Base-by-base conservation (phyloP, 2,113 vertebrate species). In the Xerus inauris region DNA sequence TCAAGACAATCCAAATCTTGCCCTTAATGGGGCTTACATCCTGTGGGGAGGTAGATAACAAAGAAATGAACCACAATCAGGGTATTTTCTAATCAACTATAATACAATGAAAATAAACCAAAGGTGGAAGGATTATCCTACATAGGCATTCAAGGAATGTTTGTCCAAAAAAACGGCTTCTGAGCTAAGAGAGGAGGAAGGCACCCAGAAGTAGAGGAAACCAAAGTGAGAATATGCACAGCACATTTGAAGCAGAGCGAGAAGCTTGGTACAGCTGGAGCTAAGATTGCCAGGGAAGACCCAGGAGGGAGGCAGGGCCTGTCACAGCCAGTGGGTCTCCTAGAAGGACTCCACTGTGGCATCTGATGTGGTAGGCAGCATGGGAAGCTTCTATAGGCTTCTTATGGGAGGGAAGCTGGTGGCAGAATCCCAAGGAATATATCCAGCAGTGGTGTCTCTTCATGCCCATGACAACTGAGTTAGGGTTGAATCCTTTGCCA, bases 31-130 rank as follows among this genome's bases (percentile, higher is more conserved):
- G 47, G 19, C 32, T 91, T 88, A 42, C 40, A 24, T 71, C 47
- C 40, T 54, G 10, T 6, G 11, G 40, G 19, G 40, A 38, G 80
- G 42, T 11, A 42, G 38, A 26, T 28, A 77, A 59, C 8, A 69
- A 87, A 87, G 7, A 94, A 67, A 54, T 14, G 19, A 86, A 28
- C 3, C 40, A 88, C 13, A 35, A 30, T 35, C 42, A 35, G 32
- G 6, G 1, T 71, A 9, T 88, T 86, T 86, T 82, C 86, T 69
- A 24, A 47, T 67, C 47, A 72, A 19, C n/a, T 75, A 38, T 42
- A 59, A 86, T 75, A 49, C 42, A 90, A 65, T 87, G 14, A 42
- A 89, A 91, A 54, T 47, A 89, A 84, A 71, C 45, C 40, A 92
- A 93, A 89, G 45, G 28, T 28, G 11, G 62, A 87, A 82, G 45